phyloP scores from a whole-genome alignment of 92 coral and sea anemone species.

The Parazoanthus atlanticus region DNA sequence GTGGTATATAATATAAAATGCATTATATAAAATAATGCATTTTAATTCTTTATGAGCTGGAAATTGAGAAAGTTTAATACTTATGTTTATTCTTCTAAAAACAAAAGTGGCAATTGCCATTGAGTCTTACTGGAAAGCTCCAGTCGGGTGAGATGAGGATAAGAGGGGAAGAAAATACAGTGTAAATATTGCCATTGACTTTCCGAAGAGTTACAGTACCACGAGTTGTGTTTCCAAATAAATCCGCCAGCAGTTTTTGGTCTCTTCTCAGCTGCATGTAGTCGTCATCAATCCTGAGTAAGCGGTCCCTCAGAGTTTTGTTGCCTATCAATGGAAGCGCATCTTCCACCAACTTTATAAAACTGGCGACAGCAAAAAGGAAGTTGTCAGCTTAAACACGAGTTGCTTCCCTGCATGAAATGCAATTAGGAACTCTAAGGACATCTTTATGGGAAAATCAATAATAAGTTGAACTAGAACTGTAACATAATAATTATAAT shows the following conservation, averaged over 20 bases:
- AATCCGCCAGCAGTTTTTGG: conserved; percentile 31
- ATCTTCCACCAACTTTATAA: conserved; percentile 72
- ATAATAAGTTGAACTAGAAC: too few species aligned
- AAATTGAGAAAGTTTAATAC: too few species aligned
- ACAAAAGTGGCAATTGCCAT: too few species aligned
- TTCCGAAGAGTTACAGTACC: background rate
- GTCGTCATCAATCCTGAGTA: conserved; percentile 63
- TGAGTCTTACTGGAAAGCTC: background rate
- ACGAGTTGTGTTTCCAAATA: conserved; percentile 35
- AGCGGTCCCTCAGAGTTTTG: conserved; percentile 63
- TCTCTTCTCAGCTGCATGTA: conserved; percentile 50
- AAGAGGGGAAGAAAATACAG: background rate
- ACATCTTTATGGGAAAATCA: background rate
- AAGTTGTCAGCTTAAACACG: background rate
- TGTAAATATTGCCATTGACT: background rate
- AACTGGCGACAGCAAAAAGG: conserved; percentile 40
- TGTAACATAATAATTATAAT: too few species aligned
- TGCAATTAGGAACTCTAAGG: background rate
- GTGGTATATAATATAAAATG: too few species aligned
- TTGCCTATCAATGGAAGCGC: conserved; percentile 72
- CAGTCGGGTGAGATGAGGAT: background rate
- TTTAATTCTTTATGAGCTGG: too few species aligned
- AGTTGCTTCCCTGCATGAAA: background rate
- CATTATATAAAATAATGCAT: too few species aligned
- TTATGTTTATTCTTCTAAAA: too few species aligned